These are phyloP conservation scores for Nyleta sp. DNA, from an alignment of 2,888 invertebrate genomes.

Conservation along the genomic window DNA sequence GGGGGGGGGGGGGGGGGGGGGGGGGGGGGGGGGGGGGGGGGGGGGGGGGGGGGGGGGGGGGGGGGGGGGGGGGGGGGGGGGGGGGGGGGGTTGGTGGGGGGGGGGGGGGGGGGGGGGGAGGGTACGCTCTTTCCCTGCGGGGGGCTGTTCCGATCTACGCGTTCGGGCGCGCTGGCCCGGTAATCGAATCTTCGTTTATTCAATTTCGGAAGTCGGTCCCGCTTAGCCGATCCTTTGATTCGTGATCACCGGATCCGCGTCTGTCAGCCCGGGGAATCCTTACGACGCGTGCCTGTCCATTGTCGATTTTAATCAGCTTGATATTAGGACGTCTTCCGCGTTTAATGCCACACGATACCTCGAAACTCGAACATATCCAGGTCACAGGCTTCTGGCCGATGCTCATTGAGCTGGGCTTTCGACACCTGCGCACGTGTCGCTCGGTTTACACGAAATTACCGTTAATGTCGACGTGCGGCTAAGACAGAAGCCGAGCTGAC, in stretches of 20 bases:
- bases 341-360: conserved; percentile 63
- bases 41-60: too few relatives aligned
- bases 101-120: too few relatives aligned
- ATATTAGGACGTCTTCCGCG: conserved; percentile 68
- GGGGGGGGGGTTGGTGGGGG: too few relatives aligned
- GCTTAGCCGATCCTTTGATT: conserved; percentile 43
- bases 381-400: conserved; percentile 71
- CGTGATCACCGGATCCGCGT: conserved; percentile 35
- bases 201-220: conserved; percentile 29
- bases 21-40: too few relatives aligned
- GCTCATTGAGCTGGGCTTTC: conserved; percentile 32
- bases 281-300: conserved; percentile 65
- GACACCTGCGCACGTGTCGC: conserved; percentile 43
- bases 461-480: not conserved
- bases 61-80: too few relatives aligned
- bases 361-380: conserved; percentile 67
- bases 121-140: too few relatives aligned
- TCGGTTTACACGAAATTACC: conserved; percentile 10
- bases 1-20: too few relatives aligned
- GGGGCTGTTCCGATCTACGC: too few relatives aligned
- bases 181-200: conserved; percentile 45
- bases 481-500: too few relatives aligned
- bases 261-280: conserved; percentile 63
- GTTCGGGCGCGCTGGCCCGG: not conserved
- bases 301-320: conserved; percentile 59